A percentile compares a stretch with the other conserved stretches of the same genome.
Conservation (phyloP, 2,113 vertebrate species). For the Saccopteryx bilineata region DNA sequence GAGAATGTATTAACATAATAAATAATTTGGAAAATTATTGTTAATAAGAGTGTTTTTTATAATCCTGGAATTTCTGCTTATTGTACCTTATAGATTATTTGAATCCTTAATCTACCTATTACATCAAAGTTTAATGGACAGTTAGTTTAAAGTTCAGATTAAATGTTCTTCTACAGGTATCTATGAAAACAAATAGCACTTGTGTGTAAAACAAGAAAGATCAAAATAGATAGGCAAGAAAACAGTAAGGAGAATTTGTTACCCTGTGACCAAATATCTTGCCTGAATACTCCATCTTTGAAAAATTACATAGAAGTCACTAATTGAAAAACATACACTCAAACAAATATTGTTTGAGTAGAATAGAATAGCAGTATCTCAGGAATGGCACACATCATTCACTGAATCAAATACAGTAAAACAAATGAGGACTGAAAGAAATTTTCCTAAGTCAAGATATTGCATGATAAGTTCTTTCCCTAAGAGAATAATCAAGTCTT, state of each 20-base stretch:
- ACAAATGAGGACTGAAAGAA: background rate
- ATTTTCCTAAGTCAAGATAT: background rate
- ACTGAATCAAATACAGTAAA: background rate
- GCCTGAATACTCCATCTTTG: background rate
- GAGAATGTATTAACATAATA: background rate
- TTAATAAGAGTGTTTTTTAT: background rate
- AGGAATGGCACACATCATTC: background rate
- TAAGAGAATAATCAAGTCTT: background rate
- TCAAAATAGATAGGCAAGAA: background rate
- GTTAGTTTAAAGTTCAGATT: constrained; percentile 37
- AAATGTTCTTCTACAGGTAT: background rate
- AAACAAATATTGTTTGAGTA: background rate
- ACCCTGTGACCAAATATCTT: background rate
- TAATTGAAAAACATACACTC: background rate
- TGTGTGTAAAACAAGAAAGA: background rate
- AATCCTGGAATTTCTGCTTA: background rate
- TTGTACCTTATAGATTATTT: background rate
- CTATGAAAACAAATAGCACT: background rate
- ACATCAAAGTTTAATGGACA: background rate
- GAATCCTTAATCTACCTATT: background rate
- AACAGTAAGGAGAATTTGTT: background rate
- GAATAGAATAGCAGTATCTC: background rate
- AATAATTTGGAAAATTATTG: background rate
- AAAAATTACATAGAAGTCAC: background rate
- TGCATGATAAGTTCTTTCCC: background rate